Conservation (phyloP, 2,113 vertebrate species). For the Collichthys lucidus region DNA sequence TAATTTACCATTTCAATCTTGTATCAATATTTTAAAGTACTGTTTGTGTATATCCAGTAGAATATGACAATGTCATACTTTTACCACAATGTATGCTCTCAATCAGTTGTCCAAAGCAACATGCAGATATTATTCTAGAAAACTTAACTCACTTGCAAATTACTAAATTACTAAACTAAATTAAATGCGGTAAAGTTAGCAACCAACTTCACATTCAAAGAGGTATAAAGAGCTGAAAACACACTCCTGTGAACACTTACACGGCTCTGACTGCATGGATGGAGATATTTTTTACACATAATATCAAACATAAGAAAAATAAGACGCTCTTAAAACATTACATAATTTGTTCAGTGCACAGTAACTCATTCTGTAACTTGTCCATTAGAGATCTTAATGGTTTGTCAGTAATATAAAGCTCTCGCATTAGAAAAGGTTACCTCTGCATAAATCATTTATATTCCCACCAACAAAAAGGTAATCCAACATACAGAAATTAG, state of each 20-base stretch:
- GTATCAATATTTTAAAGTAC: too few species aligned
- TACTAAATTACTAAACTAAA: too few species aligned
- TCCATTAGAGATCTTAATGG: neutral
- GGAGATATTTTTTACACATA: conserved; percentile 23
- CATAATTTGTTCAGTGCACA: neutral
- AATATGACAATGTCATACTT: conserved; percentile 9
- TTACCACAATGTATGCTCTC: neutral
- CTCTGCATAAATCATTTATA: neutral
- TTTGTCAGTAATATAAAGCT: neutral
- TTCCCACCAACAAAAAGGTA: neutral
- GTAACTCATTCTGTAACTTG: neutral
- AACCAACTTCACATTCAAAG: conserved; percentile 1
- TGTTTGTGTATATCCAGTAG: neutral
- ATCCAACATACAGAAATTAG: neutral
- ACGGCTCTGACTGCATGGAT: neutral
- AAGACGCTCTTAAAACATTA: neutral
- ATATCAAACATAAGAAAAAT: conserved; percentile 9
- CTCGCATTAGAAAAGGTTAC: neutral
- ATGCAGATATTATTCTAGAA: neutral
- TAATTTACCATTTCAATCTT: conserved; percentile 16
- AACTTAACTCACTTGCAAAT: neutral
- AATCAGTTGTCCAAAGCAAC: neutral
- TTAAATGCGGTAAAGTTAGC: conserved; percentile 8
- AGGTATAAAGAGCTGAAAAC: neutral
- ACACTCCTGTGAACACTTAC: neutral